Conservation (phyloP, 2,888 invertebrate genomes). For the Cistogaster globosa region DNA sequence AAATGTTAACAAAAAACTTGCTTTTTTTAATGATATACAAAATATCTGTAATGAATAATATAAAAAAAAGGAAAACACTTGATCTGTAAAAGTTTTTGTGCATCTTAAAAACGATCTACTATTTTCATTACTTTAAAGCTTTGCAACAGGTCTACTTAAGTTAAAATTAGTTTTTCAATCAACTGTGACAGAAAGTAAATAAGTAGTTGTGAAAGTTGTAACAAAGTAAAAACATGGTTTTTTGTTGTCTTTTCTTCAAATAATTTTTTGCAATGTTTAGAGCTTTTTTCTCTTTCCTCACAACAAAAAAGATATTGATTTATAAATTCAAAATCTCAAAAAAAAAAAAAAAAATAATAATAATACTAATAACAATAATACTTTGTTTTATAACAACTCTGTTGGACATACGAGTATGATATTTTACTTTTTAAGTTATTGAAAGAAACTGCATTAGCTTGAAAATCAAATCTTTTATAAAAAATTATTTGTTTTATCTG, state of each 20-base stretch:
- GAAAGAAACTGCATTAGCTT: no score
- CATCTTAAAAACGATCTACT: conserved; percentile 3
- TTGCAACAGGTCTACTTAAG: neutral
- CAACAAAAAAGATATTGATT: no score
- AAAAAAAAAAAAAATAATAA: no score
- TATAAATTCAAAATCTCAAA: no score
- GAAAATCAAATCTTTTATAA: neutral
- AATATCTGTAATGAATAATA: neutral
- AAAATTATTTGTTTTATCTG: no score
- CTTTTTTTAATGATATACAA: neutral
- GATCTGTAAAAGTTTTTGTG: neutral
- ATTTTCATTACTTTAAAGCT: neutral
- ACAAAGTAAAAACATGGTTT: conserved; percentile 1
- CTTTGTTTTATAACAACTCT: no score
- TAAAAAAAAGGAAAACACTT: conserved; percentile 13
- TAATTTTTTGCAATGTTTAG: no score
- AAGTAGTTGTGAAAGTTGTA: conserved; percentile 58
- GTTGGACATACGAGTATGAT: no score
- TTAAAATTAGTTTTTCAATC: conserved; percentile 53
- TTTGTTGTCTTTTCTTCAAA: no score
- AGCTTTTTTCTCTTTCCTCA: no score
- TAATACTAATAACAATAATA: no score
- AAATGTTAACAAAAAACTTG: conserved; percentile 36
- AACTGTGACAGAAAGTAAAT: conserved; percentile 55
- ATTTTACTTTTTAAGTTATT: no score